Evolutionary conservation across 1,140 invertebrate genomes (phyloP).

Genomic region (Ooceraea biroi): DNA sequence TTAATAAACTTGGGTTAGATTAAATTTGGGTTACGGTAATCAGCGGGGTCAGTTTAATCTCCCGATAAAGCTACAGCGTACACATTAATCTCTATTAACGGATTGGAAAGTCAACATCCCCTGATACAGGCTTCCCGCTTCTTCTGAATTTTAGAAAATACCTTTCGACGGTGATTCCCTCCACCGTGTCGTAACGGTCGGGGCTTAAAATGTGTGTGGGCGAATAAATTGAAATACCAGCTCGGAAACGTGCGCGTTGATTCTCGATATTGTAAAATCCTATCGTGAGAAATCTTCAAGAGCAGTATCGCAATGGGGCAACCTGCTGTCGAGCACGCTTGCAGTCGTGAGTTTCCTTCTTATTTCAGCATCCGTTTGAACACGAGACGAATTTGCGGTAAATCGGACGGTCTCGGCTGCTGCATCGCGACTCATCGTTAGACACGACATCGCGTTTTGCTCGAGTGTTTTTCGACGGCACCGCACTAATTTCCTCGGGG

Average conservation of each 20-base stretch:
- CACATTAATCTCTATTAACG: background rate
- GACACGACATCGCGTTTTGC: constrained; percentile 53
- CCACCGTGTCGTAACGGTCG: background rate
- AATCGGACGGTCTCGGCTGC: constrained; percentile 23
- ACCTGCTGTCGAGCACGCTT: constrained; percentile 8
- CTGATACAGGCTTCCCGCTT: background rate
- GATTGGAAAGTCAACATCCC: background rate
- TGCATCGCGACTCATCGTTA: constrained; percentile 41
- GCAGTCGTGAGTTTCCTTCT: constrained; percentile 26
- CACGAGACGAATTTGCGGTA: constrained; percentile 44
- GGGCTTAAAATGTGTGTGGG: background rate
- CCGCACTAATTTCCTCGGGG: constrained; percentile 55
- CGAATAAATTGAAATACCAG: background rate
- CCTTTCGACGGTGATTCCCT: background rate
- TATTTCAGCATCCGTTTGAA: constrained; percentile 46
- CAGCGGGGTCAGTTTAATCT: background rate
- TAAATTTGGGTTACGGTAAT: background rate
- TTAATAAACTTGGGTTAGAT: background rate
- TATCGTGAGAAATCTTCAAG: background rate
- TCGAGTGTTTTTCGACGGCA: constrained; percentile 45
- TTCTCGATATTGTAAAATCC: too few species aligned
- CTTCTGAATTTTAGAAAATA: background rate
- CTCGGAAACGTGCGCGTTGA: too few species aligned
- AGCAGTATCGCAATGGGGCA: constrained; percentile 10
- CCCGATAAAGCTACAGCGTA: background rate